Evolutionary conservation across 92 coral and sea anemone genomes (phyloP).

Genomic region (Chrysogorgia sp.): DNA sequence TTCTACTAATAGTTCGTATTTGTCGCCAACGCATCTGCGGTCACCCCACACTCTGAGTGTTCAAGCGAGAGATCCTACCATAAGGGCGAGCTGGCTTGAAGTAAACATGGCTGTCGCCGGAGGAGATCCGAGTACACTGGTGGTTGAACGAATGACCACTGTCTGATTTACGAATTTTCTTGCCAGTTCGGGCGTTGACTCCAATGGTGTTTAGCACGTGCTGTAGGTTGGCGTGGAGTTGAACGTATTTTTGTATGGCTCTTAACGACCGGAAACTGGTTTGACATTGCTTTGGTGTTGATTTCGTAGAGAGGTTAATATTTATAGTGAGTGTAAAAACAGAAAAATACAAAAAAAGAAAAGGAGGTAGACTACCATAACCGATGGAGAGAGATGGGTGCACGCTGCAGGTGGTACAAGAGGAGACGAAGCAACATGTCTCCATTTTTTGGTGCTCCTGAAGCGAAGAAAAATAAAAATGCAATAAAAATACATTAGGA

Average conservation of each 20-base stretch:
- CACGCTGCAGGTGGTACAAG: too few relatives aligned
- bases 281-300: too few relatives aligned
- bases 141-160: constrained; percentile 31
- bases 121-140: constrained; percentile 5
- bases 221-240: background rate
- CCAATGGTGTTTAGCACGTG: constrained; percentile 8
- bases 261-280: too few relatives aligned
- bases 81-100: constrained; percentile 22
- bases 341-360: too few relatives aligned
- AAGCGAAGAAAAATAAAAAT: too few relatives aligned
- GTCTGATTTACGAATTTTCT: background rate
- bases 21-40: background rate
- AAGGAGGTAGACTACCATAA: too few relatives aligned
- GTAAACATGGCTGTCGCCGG: constrained; percentile 9
- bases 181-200: background rate
- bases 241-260: background rate
- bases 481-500: too few relatives aligned
- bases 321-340: too few relatives aligned
- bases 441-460: too few relatives aligned
- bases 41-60: background rate
- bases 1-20: background rate
- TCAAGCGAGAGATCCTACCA: constrained; percentile 5
- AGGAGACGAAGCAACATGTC: too few relatives aligned
- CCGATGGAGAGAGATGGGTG: too few relatives aligned
- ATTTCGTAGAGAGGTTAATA: too few relatives aligned